Percentiles rank a stretch among this genome's conserved stretches.
These are phyloP conservation scores for Aphodius granarius DNA, from an alignment of 2,888 invertebrate species.

Conservation along the genomic window DNA sequence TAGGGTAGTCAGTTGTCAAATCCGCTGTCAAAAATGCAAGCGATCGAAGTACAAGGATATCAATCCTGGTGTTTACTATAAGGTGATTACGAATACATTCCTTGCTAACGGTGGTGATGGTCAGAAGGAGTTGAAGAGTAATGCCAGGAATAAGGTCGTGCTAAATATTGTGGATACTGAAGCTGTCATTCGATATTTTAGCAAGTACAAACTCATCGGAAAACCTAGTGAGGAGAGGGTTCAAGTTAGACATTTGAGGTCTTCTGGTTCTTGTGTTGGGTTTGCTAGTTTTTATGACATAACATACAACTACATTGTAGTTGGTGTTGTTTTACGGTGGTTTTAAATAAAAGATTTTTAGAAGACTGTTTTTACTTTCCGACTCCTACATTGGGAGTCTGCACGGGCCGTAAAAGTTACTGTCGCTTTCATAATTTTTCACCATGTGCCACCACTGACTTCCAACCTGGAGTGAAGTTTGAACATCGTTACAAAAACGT, in stretches of 20 bases:
- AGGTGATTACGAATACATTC: conserved; percentile 67
- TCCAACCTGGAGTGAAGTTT: no score
- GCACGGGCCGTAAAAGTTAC: no score
- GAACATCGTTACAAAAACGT: no score
- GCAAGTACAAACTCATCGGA: conserved; percentile 44
- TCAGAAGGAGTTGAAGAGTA: conserved; percentile 55
- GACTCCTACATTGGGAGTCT: no score
- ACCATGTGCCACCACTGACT: no score
- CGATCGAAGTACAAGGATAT: conserved; percentile 63
- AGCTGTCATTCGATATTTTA: conserved; percentile 1
- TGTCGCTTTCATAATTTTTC: no score
- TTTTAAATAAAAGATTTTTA: neutral
- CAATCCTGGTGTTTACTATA: conserved; percentile 60
- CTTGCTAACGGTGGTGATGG: conserved; percentile 77
- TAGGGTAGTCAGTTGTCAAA: conserved; percentile 65
- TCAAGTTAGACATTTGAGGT: neutral
- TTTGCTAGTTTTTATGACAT: neutral
- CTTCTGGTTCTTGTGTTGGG: neutral
- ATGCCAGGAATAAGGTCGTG: neutral
- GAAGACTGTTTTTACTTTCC: no score
- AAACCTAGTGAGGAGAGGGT: neutral
- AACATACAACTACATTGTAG: no score
- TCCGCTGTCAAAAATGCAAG: conserved; percentile 70
- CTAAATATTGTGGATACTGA: conserved; percentile 12
- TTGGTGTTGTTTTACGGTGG: neutral